Evolutionary conservation across 2,888 invertebrate genomes (phyloP), one percentile per base, ranked within the genome.

Genomic region (Meiosimyza platycephala): DNA sequence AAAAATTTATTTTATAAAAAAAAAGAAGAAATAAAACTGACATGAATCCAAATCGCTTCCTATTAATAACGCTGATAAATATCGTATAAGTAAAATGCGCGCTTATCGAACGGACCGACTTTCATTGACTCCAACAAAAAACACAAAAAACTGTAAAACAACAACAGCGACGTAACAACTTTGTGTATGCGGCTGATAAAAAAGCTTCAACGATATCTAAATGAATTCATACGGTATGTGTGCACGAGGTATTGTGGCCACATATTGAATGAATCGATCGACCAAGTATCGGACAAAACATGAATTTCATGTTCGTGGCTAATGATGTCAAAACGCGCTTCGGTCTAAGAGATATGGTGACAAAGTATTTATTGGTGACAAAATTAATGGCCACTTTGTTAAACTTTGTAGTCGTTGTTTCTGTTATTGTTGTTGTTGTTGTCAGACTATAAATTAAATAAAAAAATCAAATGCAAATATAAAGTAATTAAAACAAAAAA

Each of bases 1-100:
- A n/a, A 57, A 57, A 57, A 57, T 57, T 57, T 22, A 22, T 57
- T 57, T 57, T 57, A 6, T 40, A 40, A 9, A 40, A 40, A 40
- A 40, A 40, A 40, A 40, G 9, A 6, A 40, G 9, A 40, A 9
- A 40, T 9, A 40, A 22, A 18, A 57, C 28, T 57, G 28, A 81
- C 79, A 80, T 71, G 79, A 78, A 76, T 76, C 79, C 75, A 78
- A 79, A 78, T 80, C 76, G 77, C 76, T 77, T 76, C 76, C 78
- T 79, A 81, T 80, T 81, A 79, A 80, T 80, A 81, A 80, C 76
- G 75, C 76, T 79, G 80, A 82, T 81, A 82, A 82, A 54, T 40
- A 40, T 74, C 59, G 72, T 72, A 74, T 79, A 77, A 77, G 40
- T 40, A 78, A 77, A 78, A 75, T 75, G 79, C 77, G 76, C 78